Evolutionary conservation across 1,140 invertebrate genomes (phyloP).

Genomic region (Maconellicoccus hirsutus): DNA sequence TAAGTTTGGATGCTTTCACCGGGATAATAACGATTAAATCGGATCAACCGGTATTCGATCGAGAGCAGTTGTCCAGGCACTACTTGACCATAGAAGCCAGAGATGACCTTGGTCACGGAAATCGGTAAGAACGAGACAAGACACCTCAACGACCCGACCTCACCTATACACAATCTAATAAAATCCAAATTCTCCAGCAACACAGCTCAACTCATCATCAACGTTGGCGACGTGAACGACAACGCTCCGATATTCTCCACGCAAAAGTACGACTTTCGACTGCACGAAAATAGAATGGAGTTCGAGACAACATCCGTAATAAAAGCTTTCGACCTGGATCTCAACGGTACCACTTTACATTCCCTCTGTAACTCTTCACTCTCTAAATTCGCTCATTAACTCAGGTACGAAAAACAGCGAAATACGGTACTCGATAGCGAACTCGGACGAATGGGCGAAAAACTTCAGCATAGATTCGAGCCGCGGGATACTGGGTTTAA

Average conservation of each 20-base stretch:
- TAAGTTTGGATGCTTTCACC: conserved; percentile 64
- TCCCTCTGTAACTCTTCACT: too few relatives aligned
- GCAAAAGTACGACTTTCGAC: conserved; percentile 66
- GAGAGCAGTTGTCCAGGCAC: conserved; percentile 73
- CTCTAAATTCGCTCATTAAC: too few relatives aligned
- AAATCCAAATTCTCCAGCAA: conserved; percentile 42
- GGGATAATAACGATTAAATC: conserved; percentile 73
- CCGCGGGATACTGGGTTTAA: conserved; percentile 56
- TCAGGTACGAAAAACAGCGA: conserved; percentile 74
- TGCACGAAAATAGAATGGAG: conserved; percentile 64
- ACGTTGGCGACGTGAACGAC: conserved; percentile 80
- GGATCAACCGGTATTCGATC: conserved; percentile 63
- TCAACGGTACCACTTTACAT: conserved; percentile 55
- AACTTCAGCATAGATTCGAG: conserved; percentile 73
- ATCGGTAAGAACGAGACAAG: conserved; percentile 44
- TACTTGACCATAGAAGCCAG: conserved; percentile 84
- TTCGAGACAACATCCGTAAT: conserved; percentile 66
- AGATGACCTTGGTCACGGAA: conserved; percentile 74
- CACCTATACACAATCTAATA: too few relatives aligned
- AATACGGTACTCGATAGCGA: conserved; percentile 66
- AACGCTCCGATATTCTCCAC: conserved; percentile 72
- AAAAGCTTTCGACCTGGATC: conserved; percentile 73
- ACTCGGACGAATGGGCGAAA: conserved; percentile 49
- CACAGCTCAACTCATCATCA: conserved; percentile 71
- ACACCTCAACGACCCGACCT: too few relatives aligned